Evolutionary conservation across 2,888 invertebrate genomes (phyloP), one percentile per base, ranked within the genome.

Genomic region (Agrilus cyanescens): DNA sequence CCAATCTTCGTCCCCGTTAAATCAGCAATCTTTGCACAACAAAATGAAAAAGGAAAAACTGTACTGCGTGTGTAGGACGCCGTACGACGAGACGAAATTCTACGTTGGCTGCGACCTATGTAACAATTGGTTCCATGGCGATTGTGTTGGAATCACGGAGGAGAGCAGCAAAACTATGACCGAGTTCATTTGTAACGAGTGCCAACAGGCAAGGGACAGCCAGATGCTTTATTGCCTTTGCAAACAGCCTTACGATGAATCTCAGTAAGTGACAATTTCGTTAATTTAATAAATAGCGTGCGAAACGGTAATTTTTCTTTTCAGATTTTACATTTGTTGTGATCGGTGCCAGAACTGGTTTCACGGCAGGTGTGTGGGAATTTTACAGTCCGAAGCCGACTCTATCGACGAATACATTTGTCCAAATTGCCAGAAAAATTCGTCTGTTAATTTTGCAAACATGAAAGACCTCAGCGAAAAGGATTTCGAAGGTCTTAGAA

Each of bases 291-390:
- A 12, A 30, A 41, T 33, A 25, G 12, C 16, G 15, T 15, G 7
- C 38, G 38, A 15, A 32, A 40, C 31, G 39, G 46, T 45, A 18
- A 25, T 44, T 45, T 45, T 50, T 42, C 15, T 43, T 68, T 72
- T 32, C 63, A 91, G 91, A 67, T 97, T 97, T 75, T 98, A 97
- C 68, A 95, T 98, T 59, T 96, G 95, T 63, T 98, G 98, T 66
- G 98, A 98, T 71, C 82, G 86, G 50, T 98, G 98, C 67, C 93
- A 96, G 67, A 96, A 94, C 68, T 98, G 98, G 98, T 97, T 95
- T 72, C 97, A 97, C 66, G 96, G 96, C 6, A 78, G 89, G 44
- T 97, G 97, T 68, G 96, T 97, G 35, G 96, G 96, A 32, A 89
- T 94, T 58, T 69, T 91, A 38, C 91, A 90, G 60, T 87, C 88